Evolutionary conservation across 1,140 invertebrate genomes (phyloP).

Genomic region (Saccostrea glomerata): DNA sequence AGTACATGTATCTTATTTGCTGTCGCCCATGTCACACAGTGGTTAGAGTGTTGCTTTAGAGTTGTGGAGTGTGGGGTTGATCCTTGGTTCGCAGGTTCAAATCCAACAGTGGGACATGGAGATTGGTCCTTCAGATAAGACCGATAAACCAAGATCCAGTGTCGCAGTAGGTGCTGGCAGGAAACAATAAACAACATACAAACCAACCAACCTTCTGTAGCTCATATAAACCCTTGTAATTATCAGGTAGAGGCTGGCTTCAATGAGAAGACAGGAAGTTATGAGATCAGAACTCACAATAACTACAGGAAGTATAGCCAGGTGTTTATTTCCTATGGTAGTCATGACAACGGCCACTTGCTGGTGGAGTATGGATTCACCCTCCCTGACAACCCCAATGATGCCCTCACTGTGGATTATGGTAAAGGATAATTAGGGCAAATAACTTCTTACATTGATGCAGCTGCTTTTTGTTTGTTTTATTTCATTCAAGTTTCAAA

Average conservation of each 20-base stretch:
- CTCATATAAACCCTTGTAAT: background rate
- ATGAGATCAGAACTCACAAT: slow-evolving; percentile 81
- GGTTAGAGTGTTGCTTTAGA: too few relatives aligned
- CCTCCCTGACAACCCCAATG: slow-evolving; percentile 83
- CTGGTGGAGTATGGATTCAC: slow-evolving; percentile 89
- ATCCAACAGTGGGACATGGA: too few relatives aligned
- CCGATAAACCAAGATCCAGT: too few relatives aligned
- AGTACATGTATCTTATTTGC: too few relatives aligned
- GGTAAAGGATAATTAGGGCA: slow-evolving; percentile 47
- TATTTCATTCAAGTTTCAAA: background rate
- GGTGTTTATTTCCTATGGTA: slow-evolving; percentile 88
- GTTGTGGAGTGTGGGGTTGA: too few relatives aligned
- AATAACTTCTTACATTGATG: background rate
- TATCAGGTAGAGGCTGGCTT: slow-evolving; percentile 80
- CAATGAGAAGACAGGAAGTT: slow-evolving; percentile 78
- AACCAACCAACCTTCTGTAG: too few relatives aligned
- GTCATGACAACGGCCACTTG: slow-evolving; percentile 85
- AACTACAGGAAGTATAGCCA: slow-evolving; percentile 82
- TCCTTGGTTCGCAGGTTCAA: too few relatives aligned
- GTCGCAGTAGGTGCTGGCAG: too few relatives aligned
- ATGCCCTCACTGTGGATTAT: slow-evolving; percentile 79
- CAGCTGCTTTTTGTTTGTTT: background rate
- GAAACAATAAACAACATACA: too few relatives aligned
- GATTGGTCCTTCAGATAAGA: too few relatives aligned
- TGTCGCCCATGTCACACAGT: too few relatives aligned